Conservation (phyloP, 1,140 invertebrate species). For the Drosophila nebulosa region DNA sequence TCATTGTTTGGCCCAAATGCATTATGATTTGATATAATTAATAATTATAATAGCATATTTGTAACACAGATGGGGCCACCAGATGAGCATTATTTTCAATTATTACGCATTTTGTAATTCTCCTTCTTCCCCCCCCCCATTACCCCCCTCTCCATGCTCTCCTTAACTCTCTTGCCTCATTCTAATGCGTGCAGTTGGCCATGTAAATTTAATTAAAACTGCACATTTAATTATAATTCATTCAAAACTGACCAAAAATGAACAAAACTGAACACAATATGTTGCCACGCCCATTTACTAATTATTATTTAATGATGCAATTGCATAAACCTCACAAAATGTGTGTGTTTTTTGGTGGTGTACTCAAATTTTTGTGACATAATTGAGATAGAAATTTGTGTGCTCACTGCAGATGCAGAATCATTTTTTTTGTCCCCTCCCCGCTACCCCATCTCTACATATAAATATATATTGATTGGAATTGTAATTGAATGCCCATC, state of each 20-base stretch:
- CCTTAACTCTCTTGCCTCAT: background rate
- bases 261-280: background rate
- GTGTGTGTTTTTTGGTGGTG: constrained; percentile 6
- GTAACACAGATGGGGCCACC: background rate
- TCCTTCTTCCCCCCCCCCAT: background rate
- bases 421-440: background rate
- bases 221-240: constrained; percentile 63
- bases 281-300: background rate
- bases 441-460: background rate
- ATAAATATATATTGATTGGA: constrained; percentile 30
- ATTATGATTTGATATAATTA: constrained; percentile 66
- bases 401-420: background rate
- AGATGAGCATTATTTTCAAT: constrained; percentile 62
- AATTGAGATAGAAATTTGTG: background rate
- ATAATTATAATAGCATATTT: constrained; percentile 49
- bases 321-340: constrained; percentile 13
- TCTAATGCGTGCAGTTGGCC: constrained; percentile 24
- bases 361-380: background rate
- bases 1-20: constrained; percentile 34
- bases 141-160: background rate
- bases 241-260: constrained; percentile 35
- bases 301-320: constrained; percentile 55
- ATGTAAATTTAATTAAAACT: constrained; percentile 74
- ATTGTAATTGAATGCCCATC: constrained; percentile 10
- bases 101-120: constrained; percentile 41